Conservation (phyloP, 2,888 invertebrate species). For the Ischnura elegans region DNA sequence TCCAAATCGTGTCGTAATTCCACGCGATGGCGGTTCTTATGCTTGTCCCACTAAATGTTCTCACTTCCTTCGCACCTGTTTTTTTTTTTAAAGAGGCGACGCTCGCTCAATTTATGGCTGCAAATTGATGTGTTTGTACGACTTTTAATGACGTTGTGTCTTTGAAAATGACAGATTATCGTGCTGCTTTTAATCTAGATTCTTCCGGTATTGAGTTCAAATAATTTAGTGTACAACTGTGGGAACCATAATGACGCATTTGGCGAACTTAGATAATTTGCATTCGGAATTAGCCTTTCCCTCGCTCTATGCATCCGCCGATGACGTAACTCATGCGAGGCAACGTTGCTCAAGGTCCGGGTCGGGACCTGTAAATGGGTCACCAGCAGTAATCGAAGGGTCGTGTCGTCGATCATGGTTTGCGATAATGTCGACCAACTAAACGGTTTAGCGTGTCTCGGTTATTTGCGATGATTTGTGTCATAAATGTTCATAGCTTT, state of each 20-base stretch:
- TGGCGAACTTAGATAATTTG: neutral
- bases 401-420: constrained; percentile 1
- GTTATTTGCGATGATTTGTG: neutral
- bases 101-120: neutral
- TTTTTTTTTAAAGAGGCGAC: neutral
- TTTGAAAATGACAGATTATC: neutral
- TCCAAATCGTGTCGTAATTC: constrained; percentile 5
- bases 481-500: neutral
- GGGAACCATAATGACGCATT: neutral
- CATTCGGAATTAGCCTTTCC: neutral
- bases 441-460: neutral
- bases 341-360: constrained; percentile 5
- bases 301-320: neutral
- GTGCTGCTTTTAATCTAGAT: neutral
- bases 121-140: neutral
- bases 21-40: neutral
- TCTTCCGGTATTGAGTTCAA: neutral
- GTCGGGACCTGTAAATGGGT: neutral
- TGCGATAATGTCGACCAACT: neutral
- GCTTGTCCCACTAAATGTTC: constrained; percentile 40
- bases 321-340: neutral
- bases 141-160: neutral
- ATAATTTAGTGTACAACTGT: neutral
- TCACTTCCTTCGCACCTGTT: constrained; percentile 38
- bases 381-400: constrained; percentile 7